Evolutionary conservation across 2,888 invertebrate species (phyloP).

Genomic region (Tenthredo notha): DNA sequence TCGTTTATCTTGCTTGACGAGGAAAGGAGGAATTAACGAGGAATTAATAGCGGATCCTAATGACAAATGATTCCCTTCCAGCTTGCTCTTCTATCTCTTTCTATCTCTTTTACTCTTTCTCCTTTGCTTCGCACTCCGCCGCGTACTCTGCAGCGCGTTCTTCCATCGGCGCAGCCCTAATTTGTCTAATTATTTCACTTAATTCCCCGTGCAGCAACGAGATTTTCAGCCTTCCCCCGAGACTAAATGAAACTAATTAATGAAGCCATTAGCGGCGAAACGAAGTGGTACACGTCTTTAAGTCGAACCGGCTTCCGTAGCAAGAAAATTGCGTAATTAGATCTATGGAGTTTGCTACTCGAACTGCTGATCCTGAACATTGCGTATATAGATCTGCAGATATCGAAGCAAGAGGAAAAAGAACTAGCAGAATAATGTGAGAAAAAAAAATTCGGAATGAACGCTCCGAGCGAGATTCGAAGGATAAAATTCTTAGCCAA

Average conservation of each 20-base stretch:
- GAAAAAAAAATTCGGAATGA: not conserved
- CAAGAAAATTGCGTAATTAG: slow-evolving; percentile 49
- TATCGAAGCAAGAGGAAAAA: not conserved
- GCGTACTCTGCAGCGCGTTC: slow-evolving; percentile 2
- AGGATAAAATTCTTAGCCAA: slow-evolving; percentile 28
- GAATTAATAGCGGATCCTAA: slow-evolving; percentile 78
- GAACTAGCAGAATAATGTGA: not conserved
- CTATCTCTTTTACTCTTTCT: slow-evolving; percentile 1
- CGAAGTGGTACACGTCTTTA: slow-evolving; percentile 53
- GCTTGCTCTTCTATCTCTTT: slow-evolving; percentile 54
- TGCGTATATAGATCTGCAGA: slow-evolving; percentile 8
- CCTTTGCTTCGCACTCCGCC: slow-evolving; percentile 26
- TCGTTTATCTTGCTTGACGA: slow-evolving; percentile 78
- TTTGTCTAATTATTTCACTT: slow-evolving; percentile 78
- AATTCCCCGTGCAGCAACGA: slow-evolving; percentile 74
- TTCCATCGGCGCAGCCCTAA: slow-evolving; percentile 72
- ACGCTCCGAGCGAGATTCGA: not conserved
- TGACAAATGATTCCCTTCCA: slow-evolving; percentile 76
- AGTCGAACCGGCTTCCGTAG: slow-evolving; percentile 41
- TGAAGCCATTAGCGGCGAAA: slow-evolving; percentile 72
- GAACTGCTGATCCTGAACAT: slow-evolving; percentile 21
- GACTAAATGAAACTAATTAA: slow-evolving; percentile 77
- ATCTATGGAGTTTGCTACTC: slow-evolving; percentile 11
- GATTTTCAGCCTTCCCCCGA: slow-evolving; percentile 71
- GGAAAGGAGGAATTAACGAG: slow-evolving; percentile 79